Evolutionary conservation across 2,113 vertebrate species (phyloP), one percentile per base, ranked within the genome.

Genomic region (Sturnus vulgaris): DNA sequence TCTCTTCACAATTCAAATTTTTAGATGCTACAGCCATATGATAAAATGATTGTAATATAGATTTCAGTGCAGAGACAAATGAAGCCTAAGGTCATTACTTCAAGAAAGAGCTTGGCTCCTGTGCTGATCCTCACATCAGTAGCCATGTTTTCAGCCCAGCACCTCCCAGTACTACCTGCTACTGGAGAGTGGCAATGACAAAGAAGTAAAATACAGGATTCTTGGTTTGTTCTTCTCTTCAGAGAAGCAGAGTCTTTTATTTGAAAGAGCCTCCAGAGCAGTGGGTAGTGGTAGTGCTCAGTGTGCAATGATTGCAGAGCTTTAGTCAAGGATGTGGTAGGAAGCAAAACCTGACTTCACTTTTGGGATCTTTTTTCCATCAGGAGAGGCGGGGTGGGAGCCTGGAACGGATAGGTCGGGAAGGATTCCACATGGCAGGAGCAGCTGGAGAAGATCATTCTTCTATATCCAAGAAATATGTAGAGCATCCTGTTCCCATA

Each of bases 351-450:
- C 21, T 85, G 46, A 78, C 35, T n/a, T 82, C 37, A 35, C 10
- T 59, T 84, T 35, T 60, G 13, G 79, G 47, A 35, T 64, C 56
- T 88, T 66, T 80, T 11, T 91, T 93, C 66, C 55, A 39, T 50
- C 77, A 98, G 98, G 97, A 98, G 40, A 95, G 49, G 52, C 46
- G 16, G 50, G 92, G 91, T 78, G 97, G 96, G 47, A 97, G 93
- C 89, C 94, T 97, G 66, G 97, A 97, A 91, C 40, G 76, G 49
- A 95, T 92, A 83, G 61, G 76, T 66, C 78, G 63, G 82, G 98
- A 98, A 88, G 81, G 86, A 57, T 94, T 96, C 19, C 92, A 87
- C 9, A 33, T 93, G 53, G 64, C 93, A 33, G 97, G 94, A 86
- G 77, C 93, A 21, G 53, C 47, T 86, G 95, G 90, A 90, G 98